Conservation (phyloP, 2,797 vertebrate genomes). For the Melanogrammus aeglefinus region DNA sequence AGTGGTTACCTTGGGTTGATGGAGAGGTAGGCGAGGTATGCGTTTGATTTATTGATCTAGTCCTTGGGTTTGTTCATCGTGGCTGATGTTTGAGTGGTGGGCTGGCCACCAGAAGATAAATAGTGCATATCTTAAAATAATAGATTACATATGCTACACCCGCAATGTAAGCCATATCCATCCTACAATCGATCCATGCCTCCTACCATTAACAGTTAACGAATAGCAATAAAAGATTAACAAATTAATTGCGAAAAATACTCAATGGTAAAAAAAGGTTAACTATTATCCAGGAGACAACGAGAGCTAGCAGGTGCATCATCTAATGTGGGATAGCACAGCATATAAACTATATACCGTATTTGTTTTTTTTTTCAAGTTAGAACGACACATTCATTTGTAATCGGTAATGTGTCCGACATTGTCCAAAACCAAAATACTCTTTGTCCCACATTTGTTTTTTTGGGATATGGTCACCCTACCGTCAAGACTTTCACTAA, state of each 20-base stretch:
- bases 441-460: no score
- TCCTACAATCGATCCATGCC: neutral
- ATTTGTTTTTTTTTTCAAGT: no score
- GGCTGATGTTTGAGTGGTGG: neutral
- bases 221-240: neutral
- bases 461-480: no score
- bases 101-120: neutral
- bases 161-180: neutral
- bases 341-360: no score
- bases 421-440: no score
- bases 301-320: no score
- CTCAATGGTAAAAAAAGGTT: neutral
- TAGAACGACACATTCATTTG: no score
- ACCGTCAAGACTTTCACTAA: neutral
- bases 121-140: neutral
- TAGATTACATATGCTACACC: neutral
- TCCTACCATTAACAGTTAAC: neutral
- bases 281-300: neutral
- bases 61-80: neutral
- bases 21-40: constrained; percentile 8
- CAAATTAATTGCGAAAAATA: neutral
- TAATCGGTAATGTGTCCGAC: no score
- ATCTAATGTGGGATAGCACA: no score
- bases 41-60: neutral
- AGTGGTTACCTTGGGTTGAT: neutral